These are phyloP conservation scores for Lathamus discolor DNA, from an alignment of 2,113 vertebrate genomes.

Conservation along the genomic window DNA sequence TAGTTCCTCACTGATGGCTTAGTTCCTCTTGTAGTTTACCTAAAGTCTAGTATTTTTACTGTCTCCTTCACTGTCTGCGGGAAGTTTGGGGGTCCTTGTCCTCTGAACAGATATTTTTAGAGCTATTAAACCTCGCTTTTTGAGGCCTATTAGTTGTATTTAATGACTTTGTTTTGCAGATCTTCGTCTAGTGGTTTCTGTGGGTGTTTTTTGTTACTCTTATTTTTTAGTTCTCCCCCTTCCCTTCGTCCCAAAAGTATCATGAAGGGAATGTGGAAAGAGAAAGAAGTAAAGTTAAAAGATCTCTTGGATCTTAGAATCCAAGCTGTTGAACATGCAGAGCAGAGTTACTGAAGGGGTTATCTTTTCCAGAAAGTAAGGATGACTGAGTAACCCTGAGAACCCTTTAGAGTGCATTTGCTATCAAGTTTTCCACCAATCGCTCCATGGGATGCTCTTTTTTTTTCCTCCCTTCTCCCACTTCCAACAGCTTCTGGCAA, in stretches of 20 bases:
- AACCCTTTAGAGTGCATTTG: background rate
- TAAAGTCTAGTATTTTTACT: background rate
- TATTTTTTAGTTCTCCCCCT: background rate
- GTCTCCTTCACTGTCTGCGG: background rate
- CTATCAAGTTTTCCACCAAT: background rate
- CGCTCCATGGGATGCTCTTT: fast-evolving
- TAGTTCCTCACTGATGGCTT: background rate
- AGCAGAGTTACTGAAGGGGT: background rate
- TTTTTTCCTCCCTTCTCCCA: background rate
- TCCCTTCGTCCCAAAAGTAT: background rate
- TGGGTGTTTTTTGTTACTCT: background rate
- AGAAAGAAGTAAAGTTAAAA: background rate
- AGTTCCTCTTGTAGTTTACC: background rate
- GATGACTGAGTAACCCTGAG: background rate
- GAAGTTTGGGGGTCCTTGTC: background rate
- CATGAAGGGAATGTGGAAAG: background rate
- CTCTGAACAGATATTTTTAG: background rate
- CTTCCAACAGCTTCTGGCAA: background rate
- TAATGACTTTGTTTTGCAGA: background rate
- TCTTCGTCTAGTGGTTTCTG: background rate
- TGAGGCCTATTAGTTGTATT: background rate
- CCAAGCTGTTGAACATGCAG: background rate
- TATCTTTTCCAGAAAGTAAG: background rate
- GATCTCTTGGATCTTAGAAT: background rate
- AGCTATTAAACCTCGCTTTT: background rate